Conservation (phyloP, 2,888 invertebrate genomes). For the Agapetus fuscipes region DNA sequence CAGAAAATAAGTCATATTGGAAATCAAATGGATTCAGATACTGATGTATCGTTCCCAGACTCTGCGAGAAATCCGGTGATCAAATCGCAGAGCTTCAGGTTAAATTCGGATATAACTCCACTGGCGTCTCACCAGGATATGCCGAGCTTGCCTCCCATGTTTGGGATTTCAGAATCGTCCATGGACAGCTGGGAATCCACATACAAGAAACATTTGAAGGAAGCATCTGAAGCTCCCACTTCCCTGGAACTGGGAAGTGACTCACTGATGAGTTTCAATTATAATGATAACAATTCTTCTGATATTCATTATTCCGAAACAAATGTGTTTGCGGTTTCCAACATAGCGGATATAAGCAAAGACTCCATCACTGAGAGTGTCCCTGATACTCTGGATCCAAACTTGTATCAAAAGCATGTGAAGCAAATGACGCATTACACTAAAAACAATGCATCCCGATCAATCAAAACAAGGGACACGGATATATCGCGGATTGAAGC, state of each 20-base stretch:
- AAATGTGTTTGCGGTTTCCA: conserved; percentile 15
- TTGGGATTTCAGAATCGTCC: conserved; percentile 42
- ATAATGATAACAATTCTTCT: conserved; percentile 6
- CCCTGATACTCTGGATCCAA: conserved; percentile 7
- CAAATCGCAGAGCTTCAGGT: conserved; percentile 64
- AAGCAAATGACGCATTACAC: conserved; percentile 13
- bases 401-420: conserved; percentile 8
- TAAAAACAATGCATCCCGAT: conserved; percentile 11
- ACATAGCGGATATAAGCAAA: conserved; percentile 10
- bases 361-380: conserved; percentile 11
- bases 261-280: conserved; percentile 17
- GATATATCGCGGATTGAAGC: conserved; percentile 46
- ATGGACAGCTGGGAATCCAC: conserved; percentile 45
- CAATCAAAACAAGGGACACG: conserved; percentile 15
- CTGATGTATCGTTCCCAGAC: conserved; percentile 25
- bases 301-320: conserved; percentile 14
- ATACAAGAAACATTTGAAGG: conserved; percentile 35
- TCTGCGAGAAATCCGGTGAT: conserved; percentile 47
- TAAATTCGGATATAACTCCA: conserved; percentile 43
- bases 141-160: conserved; percentile 44
- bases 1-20: conserved; percentile 41
- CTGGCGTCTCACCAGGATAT: conserved; percentile 39
- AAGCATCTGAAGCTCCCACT: conserved; percentile 13
- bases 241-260: conserved; percentile 18
- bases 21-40: conserved; percentile 24